Percentiles rank a stretch among this genome's conserved stretches.
These are phyloP conservation scores for Pocillopora verrucosa DNA, from an alignment of 64 coral and sea anemone genomes.

Conservation along the genomic window DNA sequence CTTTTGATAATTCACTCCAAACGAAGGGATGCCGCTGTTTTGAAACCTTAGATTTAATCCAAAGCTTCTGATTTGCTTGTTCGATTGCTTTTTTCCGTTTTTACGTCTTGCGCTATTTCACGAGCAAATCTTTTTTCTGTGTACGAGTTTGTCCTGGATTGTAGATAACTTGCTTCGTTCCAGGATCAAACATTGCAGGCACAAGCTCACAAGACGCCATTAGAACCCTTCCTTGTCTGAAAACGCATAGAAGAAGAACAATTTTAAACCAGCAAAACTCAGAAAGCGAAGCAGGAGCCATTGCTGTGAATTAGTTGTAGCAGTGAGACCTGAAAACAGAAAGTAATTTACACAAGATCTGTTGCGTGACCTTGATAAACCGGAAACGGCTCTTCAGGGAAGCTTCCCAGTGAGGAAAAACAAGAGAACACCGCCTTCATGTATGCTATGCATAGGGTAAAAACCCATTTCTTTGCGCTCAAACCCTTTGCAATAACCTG, in stretches of 20 bases:
- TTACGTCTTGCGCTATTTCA: conserved; percentile 38
- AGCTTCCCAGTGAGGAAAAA: too few species aligned
- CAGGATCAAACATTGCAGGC: conserved; percentile 33
- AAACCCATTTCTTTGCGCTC: too few species aligned
- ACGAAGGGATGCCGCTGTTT: not conserved
- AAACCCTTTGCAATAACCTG: too few species aligned
- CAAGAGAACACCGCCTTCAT: too few species aligned
- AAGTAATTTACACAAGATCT: too few species aligned
- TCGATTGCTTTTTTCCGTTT: not conserved
- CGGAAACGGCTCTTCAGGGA: too few species aligned
- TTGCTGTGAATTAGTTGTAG: too few species aligned
- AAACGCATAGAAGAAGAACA: not conserved
- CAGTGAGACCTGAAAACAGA: too few species aligned
- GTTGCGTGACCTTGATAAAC: too few species aligned
- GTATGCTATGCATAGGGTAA: too few species aligned
- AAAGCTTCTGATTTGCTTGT: conserved; percentile 9
- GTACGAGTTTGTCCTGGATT: not conserved
- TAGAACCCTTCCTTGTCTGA: not conserved
- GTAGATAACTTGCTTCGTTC: conserved; percentile 19
- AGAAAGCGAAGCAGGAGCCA: not conserved
- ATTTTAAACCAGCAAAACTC: not conserved
- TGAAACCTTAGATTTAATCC: not conserved
- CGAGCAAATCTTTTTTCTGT: conserved; percentile 20
- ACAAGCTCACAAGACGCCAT: conserved; percentile 10
- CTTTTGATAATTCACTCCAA: conserved; percentile 7